Evolutionary conservation across 2,113 vertebrate species (phyloP), one percentile per base, ranked within the genome.

Genomic region (Antigone vipio): DNA sequence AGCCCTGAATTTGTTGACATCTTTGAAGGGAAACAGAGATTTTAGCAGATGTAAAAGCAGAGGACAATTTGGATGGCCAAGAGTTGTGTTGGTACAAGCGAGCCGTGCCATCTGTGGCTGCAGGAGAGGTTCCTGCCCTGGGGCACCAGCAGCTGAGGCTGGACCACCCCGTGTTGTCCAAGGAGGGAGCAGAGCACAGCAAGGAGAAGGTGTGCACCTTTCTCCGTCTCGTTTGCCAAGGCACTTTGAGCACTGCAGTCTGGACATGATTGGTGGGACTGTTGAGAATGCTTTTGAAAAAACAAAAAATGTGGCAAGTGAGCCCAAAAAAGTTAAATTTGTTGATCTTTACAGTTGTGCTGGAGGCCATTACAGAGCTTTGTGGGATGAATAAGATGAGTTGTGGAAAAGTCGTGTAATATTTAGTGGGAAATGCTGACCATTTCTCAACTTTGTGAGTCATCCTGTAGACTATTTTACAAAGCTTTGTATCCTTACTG

Each of bases 91-190:
- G 71, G 30, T 34, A 12, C 15, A 16, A 15, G 38, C 11, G 15
- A 12, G 26, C 27, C 40, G 32, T n/a, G 59, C 27, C 1, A 47
- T 19, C 38, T 11, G 30, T 30, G 45, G 55, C 44, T 59, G 74
- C 35, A 50, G 49, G 16, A 49, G 67, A 19, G 32, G 38, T 21
- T 23, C 58, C 49, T 69, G 55, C 63, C 17, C 58, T 5, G 20
- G 6, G 22, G 5, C 50, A 30, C 4, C 2, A 17, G 34, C 52
- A 32, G n/a, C n/a, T 5, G 15, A 35, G 60, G 40, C 67, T 17
- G 20, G 63, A 23, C 40, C 47, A 22, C 60, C 49, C 11, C 1
- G 0, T 1, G 0, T 6, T 68, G 42, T n/a, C 60, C 35, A 17
- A 27, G 84, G 50, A 32, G 34, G 24, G 20, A 72, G 32, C 27